Percentiles rank a stretch among this genome's conserved stretches.
phyloP scores from a whole-genome alignment of 2,888 invertebrate genomes.

The Athalia rosae region DNA sequence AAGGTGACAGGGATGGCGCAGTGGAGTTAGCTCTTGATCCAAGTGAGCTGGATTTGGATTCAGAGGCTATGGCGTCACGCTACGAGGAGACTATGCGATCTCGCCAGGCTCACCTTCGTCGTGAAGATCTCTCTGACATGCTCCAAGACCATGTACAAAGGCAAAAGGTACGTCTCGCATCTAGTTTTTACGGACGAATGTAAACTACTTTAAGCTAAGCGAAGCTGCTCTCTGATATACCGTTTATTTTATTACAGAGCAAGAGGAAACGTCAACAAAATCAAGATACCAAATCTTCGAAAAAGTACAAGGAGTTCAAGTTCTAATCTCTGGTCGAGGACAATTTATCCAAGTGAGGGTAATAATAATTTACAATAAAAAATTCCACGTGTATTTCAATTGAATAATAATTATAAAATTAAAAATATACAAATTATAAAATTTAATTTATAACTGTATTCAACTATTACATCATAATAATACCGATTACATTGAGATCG shows the following conservation, averaged over 20 bases:
- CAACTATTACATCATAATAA: neutral
- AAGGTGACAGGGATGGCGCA: conserved; percentile 77
- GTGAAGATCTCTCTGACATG: conserved; percentile 99
- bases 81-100: conserved; percentile 98
- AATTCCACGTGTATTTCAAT: conserved; percentile 13
- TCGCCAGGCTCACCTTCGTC: conserved; percentile 89
- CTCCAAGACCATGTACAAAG: conserved; percentile 98
- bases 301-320: conserved; percentile 99
- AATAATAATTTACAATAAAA: conserved; percentile 10
- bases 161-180: conserved; percentile 83
- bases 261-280: conserved; percentile 94
- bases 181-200: neutral
- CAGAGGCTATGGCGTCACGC: conserved; percentile 95
- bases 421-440: conserved; percentile 5
- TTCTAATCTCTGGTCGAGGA: conserved; percentile 78
- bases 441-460: neutral
- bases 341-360: neutral
- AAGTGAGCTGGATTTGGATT: conserved; percentile 96
- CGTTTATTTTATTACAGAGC: conserved; percentile 79
- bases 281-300: conserved; percentile 91
- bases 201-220: conserved; percentile 1
- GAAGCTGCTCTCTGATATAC: neutral
- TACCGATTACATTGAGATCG: neutral
- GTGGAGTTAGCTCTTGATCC: conserved; percentile 98
- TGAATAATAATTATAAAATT: neutral